These are phyloP conservation scores for Echeneis naucrates DNA, from an alignment of 2,797 vertebrate genomes.

Conservation along the genomic window DNA sequence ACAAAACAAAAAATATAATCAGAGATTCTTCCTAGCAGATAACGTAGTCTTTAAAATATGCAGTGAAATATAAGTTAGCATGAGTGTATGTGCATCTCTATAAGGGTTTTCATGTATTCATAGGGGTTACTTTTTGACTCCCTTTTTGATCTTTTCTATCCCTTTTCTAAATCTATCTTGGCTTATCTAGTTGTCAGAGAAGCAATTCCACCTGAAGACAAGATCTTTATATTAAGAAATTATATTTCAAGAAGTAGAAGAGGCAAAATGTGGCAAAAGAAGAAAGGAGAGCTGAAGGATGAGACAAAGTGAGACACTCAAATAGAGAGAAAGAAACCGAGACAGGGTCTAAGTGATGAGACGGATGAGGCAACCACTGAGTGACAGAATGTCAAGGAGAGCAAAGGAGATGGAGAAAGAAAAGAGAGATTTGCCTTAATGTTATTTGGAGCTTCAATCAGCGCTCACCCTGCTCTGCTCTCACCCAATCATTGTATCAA, in stretches of 20 bases:
- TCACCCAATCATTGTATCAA: conserved; percentile 56
- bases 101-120: not conserved
- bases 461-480: conserved; percentile 50
- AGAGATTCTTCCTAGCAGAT: not conserved
- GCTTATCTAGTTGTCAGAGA: not conserved
- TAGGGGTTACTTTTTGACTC: too few relatives aligned
- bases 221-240: not conserved
- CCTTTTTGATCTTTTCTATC: too few relatives aligned
- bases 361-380: conserved; percentile 56
- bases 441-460: conserved; percentile 72
- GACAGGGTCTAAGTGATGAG: conserved; percentile 56
- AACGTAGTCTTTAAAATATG: conserved; percentile 6
- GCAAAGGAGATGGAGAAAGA: conserved; percentile 43
- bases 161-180: too few relatives aligned
- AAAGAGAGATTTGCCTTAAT: conserved; percentile 66
- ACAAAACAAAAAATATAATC: not conserved
- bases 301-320: conserved; percentile 19
- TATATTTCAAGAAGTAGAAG: not conserved
- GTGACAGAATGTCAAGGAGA: conserved; percentile 63
- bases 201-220: not conserved
- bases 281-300: not conserved
- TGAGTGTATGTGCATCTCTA: not conserved
- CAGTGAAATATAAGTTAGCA: conserved; percentile 8
- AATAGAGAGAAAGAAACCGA: conserved; percentile 29
- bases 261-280: not conserved